Evolutionary conservation across 2,888 invertebrate genomes (phyloP).

Genomic region (Morpho helenor): DNA sequence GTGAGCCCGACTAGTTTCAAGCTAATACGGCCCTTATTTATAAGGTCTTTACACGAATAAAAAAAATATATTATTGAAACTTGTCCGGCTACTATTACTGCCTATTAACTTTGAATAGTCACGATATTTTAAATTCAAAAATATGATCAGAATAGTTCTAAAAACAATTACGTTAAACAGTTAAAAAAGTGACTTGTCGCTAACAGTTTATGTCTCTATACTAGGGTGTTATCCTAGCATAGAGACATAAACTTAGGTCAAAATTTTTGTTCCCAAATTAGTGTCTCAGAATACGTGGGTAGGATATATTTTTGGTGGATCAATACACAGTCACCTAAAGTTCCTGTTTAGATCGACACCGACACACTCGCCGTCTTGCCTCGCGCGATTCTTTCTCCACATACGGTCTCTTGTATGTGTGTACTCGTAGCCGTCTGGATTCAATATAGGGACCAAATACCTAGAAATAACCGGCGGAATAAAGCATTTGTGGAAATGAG

Average conservation of each 20-base stretch:
- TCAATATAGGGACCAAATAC: constrained; percentile 86
- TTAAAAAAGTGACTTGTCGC: no score
- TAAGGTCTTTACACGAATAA: no score
- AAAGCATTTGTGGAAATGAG: not conserved
- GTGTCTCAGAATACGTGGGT: not conserved
- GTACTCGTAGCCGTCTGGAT: constrained; percentile 95
- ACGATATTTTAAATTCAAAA: not conserved
- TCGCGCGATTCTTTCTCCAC: constrained; percentile 88
- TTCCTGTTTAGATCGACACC: constrained; percentile 93
- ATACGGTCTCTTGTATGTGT: constrained; percentile 89
- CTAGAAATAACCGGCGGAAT: constrained; percentile 37
- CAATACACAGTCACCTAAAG: constrained; percentile 78
- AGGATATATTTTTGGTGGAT: constrained; percentile 6
- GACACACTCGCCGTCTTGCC: constrained; percentile 80
- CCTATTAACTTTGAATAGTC: not conserved
- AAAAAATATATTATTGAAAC: no score
- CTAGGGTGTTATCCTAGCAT: no score
- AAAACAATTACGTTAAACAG: no score
- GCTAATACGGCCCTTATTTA: no score
- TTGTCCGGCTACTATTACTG: no score
- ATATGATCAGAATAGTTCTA: not conserved
- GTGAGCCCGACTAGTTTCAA: no score
- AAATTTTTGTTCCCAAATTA: constrained; percentile 1
- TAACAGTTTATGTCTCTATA: no score
- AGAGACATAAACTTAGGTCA: no score